Percentiles rank a stretch among this genome's conserved stretches.
Evolutionary conservation across 2,113 vertebrate species (phyloP).

Genomic region (Salvelinus namaycush): DNA sequence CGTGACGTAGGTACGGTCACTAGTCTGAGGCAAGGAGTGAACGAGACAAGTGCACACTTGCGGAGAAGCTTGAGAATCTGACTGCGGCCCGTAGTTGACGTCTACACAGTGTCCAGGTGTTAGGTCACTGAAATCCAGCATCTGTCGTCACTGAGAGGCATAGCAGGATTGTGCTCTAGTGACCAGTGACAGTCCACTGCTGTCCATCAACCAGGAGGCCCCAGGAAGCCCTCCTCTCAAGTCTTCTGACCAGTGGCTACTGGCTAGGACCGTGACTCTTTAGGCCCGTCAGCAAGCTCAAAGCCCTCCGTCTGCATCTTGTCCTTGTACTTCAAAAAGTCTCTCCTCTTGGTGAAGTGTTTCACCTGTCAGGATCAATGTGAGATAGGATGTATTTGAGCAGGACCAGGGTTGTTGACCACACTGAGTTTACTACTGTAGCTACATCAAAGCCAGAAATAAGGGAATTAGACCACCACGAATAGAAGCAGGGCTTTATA

Average conservation of each 20-base stretch:
- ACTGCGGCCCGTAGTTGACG: too few relatives aligned
- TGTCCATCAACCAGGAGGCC: background rate
- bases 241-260: background rate
- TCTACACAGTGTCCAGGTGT: too few relatives aligned
- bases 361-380: conserved; percentile 80
- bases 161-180: too few relatives aligned
- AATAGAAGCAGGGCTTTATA: too few relatives aligned
- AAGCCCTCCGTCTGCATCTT: conserved; percentile 84
- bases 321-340: conserved; percentile 91
- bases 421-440: background rate
- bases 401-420: too few relatives aligned
- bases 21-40: too few relatives aligned
- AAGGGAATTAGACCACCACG: background rate
- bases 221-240: background rate
- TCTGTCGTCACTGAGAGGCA: too few relatives aligned
- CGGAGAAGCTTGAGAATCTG: too few relatives aligned
- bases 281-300: conserved; percentile 67
- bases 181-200: too few relatives aligned
- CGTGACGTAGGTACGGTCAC: too few relatives aligned
- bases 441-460: background rate
- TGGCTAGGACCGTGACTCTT: conserved; percentile 61
- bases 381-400: background rate
- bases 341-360: conserved; percentile 90
- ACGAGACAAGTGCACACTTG: too few relatives aligned
- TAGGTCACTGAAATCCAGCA: too few relatives aligned